These are phyloP conservation scores for Stenchaetothrips biformis DNA, from an alignment of 2,888 invertebrate species.

Conservation along the genomic window DNA sequence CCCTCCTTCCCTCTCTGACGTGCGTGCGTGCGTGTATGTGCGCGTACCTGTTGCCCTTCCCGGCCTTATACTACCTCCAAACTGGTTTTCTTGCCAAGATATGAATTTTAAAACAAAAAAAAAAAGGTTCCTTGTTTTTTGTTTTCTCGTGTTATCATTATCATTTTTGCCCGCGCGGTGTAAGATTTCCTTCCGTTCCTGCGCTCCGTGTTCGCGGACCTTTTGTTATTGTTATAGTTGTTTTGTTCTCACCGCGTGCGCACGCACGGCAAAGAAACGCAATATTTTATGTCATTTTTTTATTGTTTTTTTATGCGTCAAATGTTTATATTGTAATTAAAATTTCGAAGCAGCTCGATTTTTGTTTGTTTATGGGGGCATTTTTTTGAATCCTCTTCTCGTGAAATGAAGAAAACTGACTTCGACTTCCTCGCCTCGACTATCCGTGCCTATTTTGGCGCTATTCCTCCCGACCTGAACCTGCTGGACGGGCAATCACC, in stretches of 20 bases:
- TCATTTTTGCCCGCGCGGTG: not conserved
- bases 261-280: not conserved
- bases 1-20: not conserved
- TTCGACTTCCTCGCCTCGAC: too few species aligned
- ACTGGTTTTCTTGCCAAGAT: slow-evolving; percentile 21
- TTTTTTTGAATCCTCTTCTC: too few species aligned
- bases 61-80: not conserved
- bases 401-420: too few species aligned
- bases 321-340: not conserved
- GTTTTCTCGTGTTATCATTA: not conserved
- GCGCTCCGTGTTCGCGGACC: not conserved
- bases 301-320: not conserved
- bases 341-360: not conserved
- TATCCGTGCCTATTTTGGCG: too few species aligned
- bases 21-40: not conserved
- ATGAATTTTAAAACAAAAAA: not conserved
- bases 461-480: too few species aligned
- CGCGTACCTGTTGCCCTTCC: not conserved
- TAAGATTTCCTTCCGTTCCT: slow-evolving; percentile 10
- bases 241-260: not conserved
- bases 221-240: not conserved
- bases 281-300: not conserved
- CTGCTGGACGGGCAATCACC: too few species aligned
- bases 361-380: too few species aligned
- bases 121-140: not conserved